Base-by-base conservation (phyloP, 2,797 vertebrate genomes). In the Corythornis leucogaster region DNA sequence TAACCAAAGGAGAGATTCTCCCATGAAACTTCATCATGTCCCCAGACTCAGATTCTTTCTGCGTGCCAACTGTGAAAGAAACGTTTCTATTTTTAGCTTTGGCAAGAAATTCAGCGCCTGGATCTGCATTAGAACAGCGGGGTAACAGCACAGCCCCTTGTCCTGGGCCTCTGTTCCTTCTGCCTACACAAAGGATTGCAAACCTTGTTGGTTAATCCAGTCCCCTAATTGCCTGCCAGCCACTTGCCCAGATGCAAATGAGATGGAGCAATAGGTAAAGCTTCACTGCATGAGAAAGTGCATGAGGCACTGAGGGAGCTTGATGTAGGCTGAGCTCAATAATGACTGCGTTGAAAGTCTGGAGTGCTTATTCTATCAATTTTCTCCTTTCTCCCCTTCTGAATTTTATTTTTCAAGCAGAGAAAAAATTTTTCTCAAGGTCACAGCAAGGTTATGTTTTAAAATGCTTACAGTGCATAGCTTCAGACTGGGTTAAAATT, bases 401-500 rank as follows among this genome's bases (percentile, higher is more conserved):
- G 71, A 90, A 91, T 86, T 90, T 71, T 85, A 71, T 87, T 94
- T 94, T 86, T 82, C 87, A 78, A 74, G 22, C 9, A 21, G 57
- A 21, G 31, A 46, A 70, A 70, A 63, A 76, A 64, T 80, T 5
- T 58, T 82, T 68, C 43, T 40, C 67, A 88, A 91, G 91, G 94
- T 91, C 91, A 71, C 15, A 6, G 38, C 25, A 54, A 91, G 83
- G 63, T 88, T 77, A 14, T 28, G 24, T 26, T 93, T 91, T 54
- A 53, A 85, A 55, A 77, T 1, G 5, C 77, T 57, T 76, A 64
- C 77, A 76, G 35, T 40, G 53, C 55, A 66, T 69, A 40, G 61
- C 91, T 91, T 57, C 83, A 82, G 95, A 58, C 75, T 54, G 38
- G 58, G 71, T 91, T 92, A 70, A 90, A 94, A 92, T 74, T 84